phyloP scores from a whole-genome alignment of 2,113 vertebrate genomes.

The Heterotis niloticus region DNA sequence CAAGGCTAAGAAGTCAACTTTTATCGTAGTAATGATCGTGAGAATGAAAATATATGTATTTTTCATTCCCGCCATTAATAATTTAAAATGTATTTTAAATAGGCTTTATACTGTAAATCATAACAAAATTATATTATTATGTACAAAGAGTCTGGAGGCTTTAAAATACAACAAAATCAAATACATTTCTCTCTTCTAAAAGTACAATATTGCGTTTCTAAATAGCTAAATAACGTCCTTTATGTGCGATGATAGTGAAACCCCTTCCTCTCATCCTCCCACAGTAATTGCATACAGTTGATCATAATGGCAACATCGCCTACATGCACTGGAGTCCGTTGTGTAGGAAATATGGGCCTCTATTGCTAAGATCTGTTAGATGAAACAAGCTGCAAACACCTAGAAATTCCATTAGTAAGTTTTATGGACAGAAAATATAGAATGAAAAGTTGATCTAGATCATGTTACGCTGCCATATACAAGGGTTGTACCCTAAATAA shows the following conservation, averaged over 20 bases:
- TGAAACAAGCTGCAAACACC: neutral
- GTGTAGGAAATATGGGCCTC: neutral
- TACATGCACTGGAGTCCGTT: neutral
- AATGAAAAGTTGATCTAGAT: neutral
- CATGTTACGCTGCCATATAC: neutral
- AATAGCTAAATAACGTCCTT: conserved; percentile 1
- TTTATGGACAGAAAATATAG: neutral
- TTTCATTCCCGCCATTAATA: neutral
- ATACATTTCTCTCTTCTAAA: conserved; percentile 13
- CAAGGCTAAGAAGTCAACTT: conserved; percentile 3
- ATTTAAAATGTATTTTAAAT: conserved; percentile 14
- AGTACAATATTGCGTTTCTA: conserved; percentile 3
- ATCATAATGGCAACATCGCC: neutral
- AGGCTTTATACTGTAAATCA: conserved; percentile 20
- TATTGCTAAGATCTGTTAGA: neutral
- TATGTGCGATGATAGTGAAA: neutral
- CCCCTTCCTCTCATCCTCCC: neutral
- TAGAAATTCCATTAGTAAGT: neutral
- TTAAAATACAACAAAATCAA: conserved; percentile 8
- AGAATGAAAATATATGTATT: neutral
- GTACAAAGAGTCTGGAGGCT: neutral
- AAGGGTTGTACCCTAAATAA: no score
- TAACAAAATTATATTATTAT: conserved; percentile 24
- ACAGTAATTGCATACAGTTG: neutral
- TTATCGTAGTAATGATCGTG: neutral